A percentile compares a stretch with the other conserved stretches of the same genome.
Conservation (phyloP, 2,797 vertebrate species). For the Cirrhinus molitorella region DNA sequence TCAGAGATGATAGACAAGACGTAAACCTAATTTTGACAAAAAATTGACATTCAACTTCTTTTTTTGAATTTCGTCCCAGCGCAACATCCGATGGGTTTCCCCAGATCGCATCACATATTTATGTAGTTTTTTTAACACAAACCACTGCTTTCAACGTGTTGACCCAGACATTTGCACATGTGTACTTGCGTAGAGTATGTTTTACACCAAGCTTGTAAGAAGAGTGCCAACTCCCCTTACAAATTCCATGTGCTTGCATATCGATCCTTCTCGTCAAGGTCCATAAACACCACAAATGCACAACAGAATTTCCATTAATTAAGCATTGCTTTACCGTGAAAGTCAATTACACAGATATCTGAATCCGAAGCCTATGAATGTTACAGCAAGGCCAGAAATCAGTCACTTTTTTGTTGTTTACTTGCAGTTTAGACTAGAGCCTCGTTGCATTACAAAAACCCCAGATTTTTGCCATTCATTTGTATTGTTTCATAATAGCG, state of each 20-base stretch:
- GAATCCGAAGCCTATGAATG: conserved; percentile 18
- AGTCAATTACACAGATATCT: conserved; percentile 74
- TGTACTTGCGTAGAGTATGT: neutral
- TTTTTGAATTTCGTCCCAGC: no score
- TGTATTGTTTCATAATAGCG: conserved; percentile 50
- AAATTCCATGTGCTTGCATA: conserved; percentile 69
- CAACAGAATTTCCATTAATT: conserved; percentile 80
- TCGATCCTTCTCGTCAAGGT: conserved; percentile 77
- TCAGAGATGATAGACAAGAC: no score
- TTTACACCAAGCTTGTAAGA: neutral
- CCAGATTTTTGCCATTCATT: conserved; percentile 17
- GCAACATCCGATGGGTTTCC: no score
- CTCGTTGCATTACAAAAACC: neutral
- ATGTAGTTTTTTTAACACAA: neutral
- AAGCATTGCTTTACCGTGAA: conserved; percentile 80
- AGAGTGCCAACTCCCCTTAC: conserved; percentile 2
- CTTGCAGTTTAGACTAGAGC: conserved; percentile 2
- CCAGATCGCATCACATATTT: no score
- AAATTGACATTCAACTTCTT: no score
- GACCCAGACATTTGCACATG: neutral
- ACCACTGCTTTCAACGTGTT: neutral
- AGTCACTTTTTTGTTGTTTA: conserved; percentile 19
- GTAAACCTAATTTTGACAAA: no score
- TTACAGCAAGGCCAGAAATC: conserved; percentile 22
- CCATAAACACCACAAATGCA: conserved; percentile 75